Base-by-base conservation (phyloP, 2,888 invertebrate genomes). In the Balanococcus diminutus region DNA sequence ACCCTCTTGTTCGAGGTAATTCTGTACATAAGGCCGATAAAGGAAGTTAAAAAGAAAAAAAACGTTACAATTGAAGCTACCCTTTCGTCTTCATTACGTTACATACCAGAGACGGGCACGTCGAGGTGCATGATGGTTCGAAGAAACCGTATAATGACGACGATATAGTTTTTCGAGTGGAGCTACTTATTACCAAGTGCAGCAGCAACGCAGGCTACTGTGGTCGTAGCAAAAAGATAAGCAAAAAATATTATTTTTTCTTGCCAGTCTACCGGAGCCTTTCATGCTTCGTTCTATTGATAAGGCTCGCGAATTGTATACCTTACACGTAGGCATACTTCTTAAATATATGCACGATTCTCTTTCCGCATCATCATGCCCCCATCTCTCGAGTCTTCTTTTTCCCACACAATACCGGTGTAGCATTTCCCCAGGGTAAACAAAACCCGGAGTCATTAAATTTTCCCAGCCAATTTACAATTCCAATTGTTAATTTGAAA, bases 401-500 rank as follows among this genome's bases (percentile, higher is more conserved):
- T 42, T 42, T 42, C 42, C 42, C 42, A 42, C 42, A 42, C 14
- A 42, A 11, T 16, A 42, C 42, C 14, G 2, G 42, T 67, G 11
- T 28, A 25, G 28, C 25, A 25, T 67, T 67, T 28, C 61, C 61
- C 61, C 1, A 25, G 28, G 25, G 25, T 67, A 67, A 67, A 67
- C 61, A 67, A 67, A 67, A 22, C 61, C 25, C 25, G 28, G 16
- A 67, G 28, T 67, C 61, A 67, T 67, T 67, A 67, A 67, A 67
- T 67, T 67, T 67, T 67, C 61, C 61, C 11, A 67, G 61, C 61
- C 61, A 67, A 67, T 67, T 67, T 67, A 67, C 61, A 67, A 67
- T 67, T 67, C 61, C 61, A 67, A 67, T 67, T 67, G 28, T 67
- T 67, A 67, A 67, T 67, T 67, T 67, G 28, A 67, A 67, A 67